Percentiles rank a stretch among this genome's conserved stretches.
Conservation (phyloP, 2,797 vertebrate species). For the Bradypodion pumilum region DNA sequence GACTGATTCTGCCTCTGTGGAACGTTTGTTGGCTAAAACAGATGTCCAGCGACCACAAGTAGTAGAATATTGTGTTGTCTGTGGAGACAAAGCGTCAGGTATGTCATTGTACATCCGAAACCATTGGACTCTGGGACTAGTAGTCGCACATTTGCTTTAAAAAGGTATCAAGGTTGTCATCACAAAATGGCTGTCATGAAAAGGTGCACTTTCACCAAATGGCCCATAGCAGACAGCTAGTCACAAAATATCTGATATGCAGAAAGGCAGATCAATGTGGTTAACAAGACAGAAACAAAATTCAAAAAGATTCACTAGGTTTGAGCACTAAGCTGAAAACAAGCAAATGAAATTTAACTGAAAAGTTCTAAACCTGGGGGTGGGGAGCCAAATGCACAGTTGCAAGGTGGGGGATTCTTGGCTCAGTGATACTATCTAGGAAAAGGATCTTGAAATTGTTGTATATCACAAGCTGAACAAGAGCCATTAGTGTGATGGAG, state of each 20-base stretch:
- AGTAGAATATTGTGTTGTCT: conserved; percentile 96
- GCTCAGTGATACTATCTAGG: too few species aligned
- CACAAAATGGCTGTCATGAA: not conserved
- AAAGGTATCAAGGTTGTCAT: not conserved
- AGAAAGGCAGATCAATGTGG: not conserved
- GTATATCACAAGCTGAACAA: too few species aligned
- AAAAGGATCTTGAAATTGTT: too few species aligned
- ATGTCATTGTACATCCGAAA: conserved; percentile 46
- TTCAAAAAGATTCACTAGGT: too few species aligned
- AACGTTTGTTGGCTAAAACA: conserved; percentile 90
- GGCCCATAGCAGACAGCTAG: not conserved
- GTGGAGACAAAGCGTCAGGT: conserved; percentile 99
- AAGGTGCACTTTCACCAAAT: not conserved
- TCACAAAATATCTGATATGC: not conserved
- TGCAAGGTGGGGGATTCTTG: too few species aligned
- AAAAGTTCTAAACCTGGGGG: too few species aligned
- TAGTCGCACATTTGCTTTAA: not conserved
- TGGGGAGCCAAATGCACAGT: too few species aligned
- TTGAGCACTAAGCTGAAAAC: too few species aligned
- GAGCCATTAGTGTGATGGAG: too few species aligned
- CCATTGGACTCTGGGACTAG: not conserved
- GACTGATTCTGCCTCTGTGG: conserved; percentile 94
- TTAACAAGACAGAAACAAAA: not conserved
- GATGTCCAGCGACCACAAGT: conserved; percentile 90
- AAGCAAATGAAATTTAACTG: too few species aligned